Evolutionary conservation across 2,888 invertebrate species (phyloP).

Genomic region (Argyresthia albistria): DNA sequence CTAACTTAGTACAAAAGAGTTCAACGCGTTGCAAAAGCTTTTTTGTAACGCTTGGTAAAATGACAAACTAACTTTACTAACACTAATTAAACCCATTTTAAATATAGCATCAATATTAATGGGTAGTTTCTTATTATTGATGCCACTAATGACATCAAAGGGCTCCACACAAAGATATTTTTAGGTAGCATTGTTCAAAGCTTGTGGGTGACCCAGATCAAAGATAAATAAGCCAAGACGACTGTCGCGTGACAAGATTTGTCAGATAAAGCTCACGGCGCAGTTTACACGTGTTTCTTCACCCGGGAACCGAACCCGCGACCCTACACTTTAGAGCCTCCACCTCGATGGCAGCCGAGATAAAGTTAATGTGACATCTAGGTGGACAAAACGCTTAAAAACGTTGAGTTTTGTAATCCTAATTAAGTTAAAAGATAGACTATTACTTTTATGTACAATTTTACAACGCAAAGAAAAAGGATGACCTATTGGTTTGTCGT

Average conservation of each 20-base stretch:
- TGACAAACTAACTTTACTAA: no score
- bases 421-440: no score
- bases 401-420: no score
- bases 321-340: constrained; percentile 6
- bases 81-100: no score
- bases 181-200: not conserved
- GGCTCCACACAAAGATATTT: no score
- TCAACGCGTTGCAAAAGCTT: constrained; percentile 17
- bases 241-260: constrained; percentile 24
- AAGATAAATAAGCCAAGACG: constrained; percentile 5
- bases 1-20: constrained; percentile 18
- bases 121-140: no score
- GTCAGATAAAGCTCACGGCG: constrained; percentile 7
- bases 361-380: constrained; percentile 38
- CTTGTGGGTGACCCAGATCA: not conserved
- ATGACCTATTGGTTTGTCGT: no score
- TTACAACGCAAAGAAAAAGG: no score
- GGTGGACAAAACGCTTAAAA: not conserved
- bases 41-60: no score
- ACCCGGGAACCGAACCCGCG: constrained; percentile 13
- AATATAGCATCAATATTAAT: no score
- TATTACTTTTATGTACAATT: no score
- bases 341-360: constrained; percentile 25
- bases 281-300: constrained; percentile 15
- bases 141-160: no score